Base-by-base conservation (phyloP, 2,113 vertebrate genomes). In the Thalassarche chlororhynchos region DNA sequence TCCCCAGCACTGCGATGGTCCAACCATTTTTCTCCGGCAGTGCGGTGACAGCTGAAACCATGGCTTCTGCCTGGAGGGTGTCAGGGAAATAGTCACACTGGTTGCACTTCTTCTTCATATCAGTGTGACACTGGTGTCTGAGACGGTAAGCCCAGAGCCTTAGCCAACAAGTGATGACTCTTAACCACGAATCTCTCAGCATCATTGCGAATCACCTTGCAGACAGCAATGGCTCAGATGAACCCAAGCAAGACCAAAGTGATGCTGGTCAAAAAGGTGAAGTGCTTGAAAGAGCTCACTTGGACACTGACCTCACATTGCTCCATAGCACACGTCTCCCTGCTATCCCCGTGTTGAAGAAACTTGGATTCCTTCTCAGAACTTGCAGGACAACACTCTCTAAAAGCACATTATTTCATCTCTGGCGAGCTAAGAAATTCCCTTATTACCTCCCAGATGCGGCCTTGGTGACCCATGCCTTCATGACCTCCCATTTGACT, bases 1-100 rank as follows among this genome's bases (percentile, higher is more conserved):
- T 25, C 13, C 47, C 36, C 88, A 66, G 49, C 36, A 38, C 42
- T 29, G 20, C 0, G 0, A 24, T 64, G 24, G 1, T 51, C 44
- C 28, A 58, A 17, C 5, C 3, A 3, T 10, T 65, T 74, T 60
- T 54, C 31, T 82, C 36, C 8, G 7, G 32, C 38, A 20, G 9
- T 19, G 42, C 32, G 23, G 20, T 74, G 61, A 32, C 26, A 71
- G 38, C n/a, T 76, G 40, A 71, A 95, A 34, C 17, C 17, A 28
- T 4, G 19, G 16, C 28, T 52, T 71, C 69, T 87, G 38, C 31
- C 70, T 64, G 21, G n/a, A 52, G 29, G 6, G 17, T 71, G 38
- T 25, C 76, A 80, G 75, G 54, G 31, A 60, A 69, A 57, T 57
- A 60, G 8, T 64, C 52, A 60, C 14, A 17, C 12, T 23, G 9